Conservation (phyloP, 2,113 vertebrate species). For the Oncorhynchus keta region DNA sequence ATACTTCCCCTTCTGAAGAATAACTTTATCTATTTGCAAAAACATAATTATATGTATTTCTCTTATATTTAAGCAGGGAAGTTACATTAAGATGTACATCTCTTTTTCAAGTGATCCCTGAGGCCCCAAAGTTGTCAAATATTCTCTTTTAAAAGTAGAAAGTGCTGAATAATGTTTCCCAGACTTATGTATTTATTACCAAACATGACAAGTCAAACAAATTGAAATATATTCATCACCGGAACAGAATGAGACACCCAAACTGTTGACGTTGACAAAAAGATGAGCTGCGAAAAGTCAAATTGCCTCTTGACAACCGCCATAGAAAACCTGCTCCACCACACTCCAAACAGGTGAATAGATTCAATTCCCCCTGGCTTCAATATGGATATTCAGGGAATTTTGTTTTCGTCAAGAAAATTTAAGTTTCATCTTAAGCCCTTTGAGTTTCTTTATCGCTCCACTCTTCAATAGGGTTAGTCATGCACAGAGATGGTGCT, state of each 20-base stretch:
- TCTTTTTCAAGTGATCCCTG: too few species aligned
- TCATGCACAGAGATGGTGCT: conserved; percentile 92
- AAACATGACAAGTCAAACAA: conserved; percentile 17
- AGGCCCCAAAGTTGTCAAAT: background rate
- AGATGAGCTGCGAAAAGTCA: conserved; percentile 25
- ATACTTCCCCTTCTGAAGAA: background rate
- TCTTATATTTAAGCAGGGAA: too few species aligned
- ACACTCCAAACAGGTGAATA: conserved; percentile 48
- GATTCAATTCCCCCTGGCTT: conserved; percentile 48
- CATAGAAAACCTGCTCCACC: background rate
- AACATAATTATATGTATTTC: background rate
- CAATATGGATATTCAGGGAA: conserved; percentile 72
- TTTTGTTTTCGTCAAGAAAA: conserved; percentile 77
- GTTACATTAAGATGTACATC: too few species aligned
- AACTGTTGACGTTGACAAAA: conserved; percentile 30
- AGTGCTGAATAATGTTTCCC: conserved; percentile 44
- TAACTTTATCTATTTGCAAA: conserved; percentile 27
- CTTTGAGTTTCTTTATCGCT: conserved; percentile 83
- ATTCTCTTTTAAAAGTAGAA: conserved; percentile 1
- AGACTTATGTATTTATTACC: conserved; percentile 4
- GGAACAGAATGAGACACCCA: conserved; percentile 28
- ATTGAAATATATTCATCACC: conserved; percentile 39
- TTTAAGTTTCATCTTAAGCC: conserved; percentile 82
- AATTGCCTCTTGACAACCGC: conserved; percentile 38
- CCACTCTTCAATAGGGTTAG: conserved; percentile 90